A percentile compares a stretch with the other conserved stretches of the same genome.
phyloP scores from a whole-genome alignment of 2,888 invertebrate species.

The Polymixis lichenea region DNA sequence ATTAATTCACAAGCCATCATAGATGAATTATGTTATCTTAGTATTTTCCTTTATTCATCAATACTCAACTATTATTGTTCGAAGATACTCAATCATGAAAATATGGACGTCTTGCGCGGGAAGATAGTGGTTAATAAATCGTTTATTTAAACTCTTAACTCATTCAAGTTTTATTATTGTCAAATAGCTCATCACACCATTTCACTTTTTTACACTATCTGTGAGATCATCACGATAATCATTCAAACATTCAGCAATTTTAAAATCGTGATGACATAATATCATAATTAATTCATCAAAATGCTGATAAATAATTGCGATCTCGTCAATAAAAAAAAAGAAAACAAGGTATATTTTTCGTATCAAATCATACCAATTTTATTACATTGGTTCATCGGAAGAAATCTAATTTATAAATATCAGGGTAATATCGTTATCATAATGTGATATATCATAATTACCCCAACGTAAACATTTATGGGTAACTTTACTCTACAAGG shows the following conservation, averaged over 20 bases:
- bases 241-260: not conserved
- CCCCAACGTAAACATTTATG: conserved; percentile 36
- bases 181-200: not conserved
- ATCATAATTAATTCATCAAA: not conserved
- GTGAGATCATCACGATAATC: not conserved
- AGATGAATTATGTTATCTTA: not conserved
- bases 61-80: no score
- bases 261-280: not conserved
- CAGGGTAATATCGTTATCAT: conserved; percentile 29
- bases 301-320: not conserved
- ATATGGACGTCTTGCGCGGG: conserved; percentile 25
- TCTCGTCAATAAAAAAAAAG: conserved; percentile 12
- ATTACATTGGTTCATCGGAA: conserved; percentile 21
- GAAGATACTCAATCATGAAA: not conserved
- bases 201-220: not conserved
- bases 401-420: conserved; percentile 6
- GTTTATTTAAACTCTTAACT: not conserved
- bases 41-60: not conserved
- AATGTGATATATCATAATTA: conserved; percentile 25
- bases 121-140: not conserved
- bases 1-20: not conserved
- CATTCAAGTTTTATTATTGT: not conserved
- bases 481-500: conserved; percentile 36
- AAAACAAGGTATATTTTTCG: not conserved
- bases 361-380: not conserved